Conservation (phyloP, 2,797 vertebrate genomes). For the Clamator glandarius region DNA sequence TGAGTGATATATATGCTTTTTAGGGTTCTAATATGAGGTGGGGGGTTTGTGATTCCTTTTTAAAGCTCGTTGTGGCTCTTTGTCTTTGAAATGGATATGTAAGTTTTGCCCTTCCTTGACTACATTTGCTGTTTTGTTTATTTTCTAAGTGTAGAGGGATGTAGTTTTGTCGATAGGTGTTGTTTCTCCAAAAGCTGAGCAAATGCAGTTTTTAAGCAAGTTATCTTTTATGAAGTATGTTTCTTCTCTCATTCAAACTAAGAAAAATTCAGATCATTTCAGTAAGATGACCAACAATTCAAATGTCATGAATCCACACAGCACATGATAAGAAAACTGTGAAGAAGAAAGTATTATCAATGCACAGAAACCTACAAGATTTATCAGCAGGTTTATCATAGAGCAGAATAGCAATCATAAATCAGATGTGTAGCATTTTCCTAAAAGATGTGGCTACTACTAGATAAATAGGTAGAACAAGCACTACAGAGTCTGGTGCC, state of each 20-base stretch:
- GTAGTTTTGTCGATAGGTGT: background rate
- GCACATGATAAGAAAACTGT: background rate
- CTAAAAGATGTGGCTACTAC: background rate
- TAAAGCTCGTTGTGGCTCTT: background rate
- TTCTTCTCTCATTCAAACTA: background rate
- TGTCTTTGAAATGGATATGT: background rate
- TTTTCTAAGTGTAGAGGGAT: background rate
- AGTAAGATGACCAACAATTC: background rate
- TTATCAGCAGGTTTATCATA: background rate
- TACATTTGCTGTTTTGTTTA: background rate
- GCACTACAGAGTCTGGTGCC: background rate
- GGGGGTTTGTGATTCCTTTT: rapidly evolving
- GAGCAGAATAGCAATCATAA: background rate
- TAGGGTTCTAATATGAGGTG: background rate
- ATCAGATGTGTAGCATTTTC: background rate
- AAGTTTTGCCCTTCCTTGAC: background rate
- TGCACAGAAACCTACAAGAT: background rate
- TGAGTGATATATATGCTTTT: background rate
- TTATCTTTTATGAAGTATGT: background rate
- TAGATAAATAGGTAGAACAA: background rate
- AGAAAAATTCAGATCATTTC: background rate
- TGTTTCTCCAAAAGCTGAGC: background rate
- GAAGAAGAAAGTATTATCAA: background rate
- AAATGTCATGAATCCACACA: background rate
- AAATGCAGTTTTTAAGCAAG: background rate